A percentile compares a stretch with the other conserved stretches of the same genome.
Conservation (phyloP, 2,888 invertebrate genomes). For the Platynereis dumerilii region DNA sequence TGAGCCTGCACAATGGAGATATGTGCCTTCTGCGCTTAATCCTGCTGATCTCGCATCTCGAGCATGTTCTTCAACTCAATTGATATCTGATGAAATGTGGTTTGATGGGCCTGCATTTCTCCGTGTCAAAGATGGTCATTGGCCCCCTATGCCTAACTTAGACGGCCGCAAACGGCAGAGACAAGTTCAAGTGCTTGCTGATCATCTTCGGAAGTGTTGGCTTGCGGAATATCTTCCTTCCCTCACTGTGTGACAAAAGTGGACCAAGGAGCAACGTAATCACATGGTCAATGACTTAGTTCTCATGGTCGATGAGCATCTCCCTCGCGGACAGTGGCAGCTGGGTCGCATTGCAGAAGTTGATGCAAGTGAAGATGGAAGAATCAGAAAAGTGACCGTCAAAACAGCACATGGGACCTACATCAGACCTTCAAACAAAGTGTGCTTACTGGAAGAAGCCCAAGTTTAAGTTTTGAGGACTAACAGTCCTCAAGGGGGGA, state of each 20-base stretch:
- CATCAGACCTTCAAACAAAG: no score
- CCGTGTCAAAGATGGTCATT: constrained; percentile 21
- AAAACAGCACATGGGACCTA: no score
- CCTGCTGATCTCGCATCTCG: constrained; percentile 50
- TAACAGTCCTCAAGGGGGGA: no score
- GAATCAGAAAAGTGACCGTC: constrained; percentile 27
- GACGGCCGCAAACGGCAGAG: constrained; percentile 14
- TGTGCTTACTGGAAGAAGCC: no score
- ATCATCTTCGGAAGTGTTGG: constrained; percentile 29
- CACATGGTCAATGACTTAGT: constrained; percentile 22
- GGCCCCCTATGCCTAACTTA: no score
- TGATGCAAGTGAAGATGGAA: constrained; percentile 14
- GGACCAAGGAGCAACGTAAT: constrained; percentile 13
- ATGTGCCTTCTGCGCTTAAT: constrained; percentile 44
- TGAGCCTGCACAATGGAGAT: constrained; percentile 37
- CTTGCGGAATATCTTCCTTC: constrained; percentile 15
- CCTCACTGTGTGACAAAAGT: constrained; percentile 23
- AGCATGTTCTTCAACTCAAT: no score
- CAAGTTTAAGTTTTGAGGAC: no score
- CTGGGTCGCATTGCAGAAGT: constrained; percentile 20
- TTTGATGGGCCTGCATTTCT: constrained; percentile 27
- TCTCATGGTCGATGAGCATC: no score
- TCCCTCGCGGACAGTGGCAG: no score
- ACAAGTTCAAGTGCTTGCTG: constrained; percentile 21
- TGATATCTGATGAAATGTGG: no score